Evolutionary conservation across 2,797 vertebrate genomes (phyloP), one percentile per base, ranked within the genome.

Genomic region (Poecilia velifera): DNA sequence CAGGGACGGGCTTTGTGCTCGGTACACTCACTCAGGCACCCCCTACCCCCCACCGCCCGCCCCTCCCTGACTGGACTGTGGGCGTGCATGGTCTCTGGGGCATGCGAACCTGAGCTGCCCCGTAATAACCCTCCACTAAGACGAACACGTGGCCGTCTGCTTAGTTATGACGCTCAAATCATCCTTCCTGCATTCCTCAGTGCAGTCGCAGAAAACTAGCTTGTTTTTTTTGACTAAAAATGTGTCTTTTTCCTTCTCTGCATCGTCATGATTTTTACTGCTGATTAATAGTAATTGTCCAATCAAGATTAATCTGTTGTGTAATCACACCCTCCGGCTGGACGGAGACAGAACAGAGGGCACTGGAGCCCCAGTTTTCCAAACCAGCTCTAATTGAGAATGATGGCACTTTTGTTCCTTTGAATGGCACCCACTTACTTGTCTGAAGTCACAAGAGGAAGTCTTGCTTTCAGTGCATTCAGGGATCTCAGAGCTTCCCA

Each of bases 321-420:
- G 16, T 85, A 84, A 88, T 90, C 84, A 89, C 87, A 90, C 87
- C 83, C 88, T 86, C 45, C 53, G 82, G 70, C 86, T 78, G 41
- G 47, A 78, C 41, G 47, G 83, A 73, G 78, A 84, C 79, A 73
- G 85, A 64, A 73, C 68, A 78, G 83, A 81, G 84, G 73, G 82
- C 84, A 74, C 20, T 49, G 57, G 78, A 84, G 86, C 39, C 76
- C 82, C 72, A 83, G 86, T 86, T 86, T 86, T 84, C 88, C 73
- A 88, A 90, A 90, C 77, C 88, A 85, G 77, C 73, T 81, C 85
- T 93, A 93, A 94, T 93, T 92, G 88, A 90, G 91, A 93, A 82
- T 87, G 90, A 93, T 91, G 89, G 91, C 82, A 87, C 91, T 90
- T 93, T 93, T 93, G 92, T 93, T 91, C 82, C 70, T 87, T 84